Base-by-base conservation (phyloP, 2,113 vertebrate genomes). In the Pseudopodoces humilis region DNA sequence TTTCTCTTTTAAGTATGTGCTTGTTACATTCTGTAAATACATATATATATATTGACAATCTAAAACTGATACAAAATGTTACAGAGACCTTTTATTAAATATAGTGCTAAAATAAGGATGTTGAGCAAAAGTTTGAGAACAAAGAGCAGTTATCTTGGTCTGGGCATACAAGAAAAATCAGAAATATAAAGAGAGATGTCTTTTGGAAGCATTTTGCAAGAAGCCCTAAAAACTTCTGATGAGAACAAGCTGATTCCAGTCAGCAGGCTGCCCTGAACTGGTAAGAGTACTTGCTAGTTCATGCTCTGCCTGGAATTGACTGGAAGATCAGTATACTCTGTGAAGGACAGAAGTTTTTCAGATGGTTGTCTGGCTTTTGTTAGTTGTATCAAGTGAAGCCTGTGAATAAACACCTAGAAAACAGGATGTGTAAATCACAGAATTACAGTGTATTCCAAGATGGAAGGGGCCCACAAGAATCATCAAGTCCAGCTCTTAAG, bases 351-450 rank as follows among this genome's bases (percentile, higher is more conserved):
- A 60, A 33, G 20, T 56, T 30, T 83, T 79, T 79, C 23, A 37
- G 30, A 69, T 1, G 1, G 6, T 64, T 70, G 12, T 77, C 28
- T 53, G 58, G 39, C n/a, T 84, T 76, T 63, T 7, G 1, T 78
- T 58, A 72, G n/a, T 78, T 59, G 27, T 47, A 24, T 52, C 15
- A 44, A 27, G 47, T 53, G 28, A 77, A 21, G 9, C 18, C 72
- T 84, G 41, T 44, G 33, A 50, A 33, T 67, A 50, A 83, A 46
- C 25, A 27, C 7, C 6, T 41, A 19, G 24, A 44, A 90, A 47
- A n/a, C 9, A 15, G 22, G 1, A 1, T 25, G n/a, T 62, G 10
- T n/a, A 63, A 43, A 9, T 58, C 2, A 1, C 27, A 52, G 55
- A 52, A 43, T 52, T 70, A 15, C 35, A 24, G 30, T 30, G 27